Evolutionary conservation across 2,797 vertebrate species (phyloP).

Genomic region (Artibeus lituratus): DNA sequence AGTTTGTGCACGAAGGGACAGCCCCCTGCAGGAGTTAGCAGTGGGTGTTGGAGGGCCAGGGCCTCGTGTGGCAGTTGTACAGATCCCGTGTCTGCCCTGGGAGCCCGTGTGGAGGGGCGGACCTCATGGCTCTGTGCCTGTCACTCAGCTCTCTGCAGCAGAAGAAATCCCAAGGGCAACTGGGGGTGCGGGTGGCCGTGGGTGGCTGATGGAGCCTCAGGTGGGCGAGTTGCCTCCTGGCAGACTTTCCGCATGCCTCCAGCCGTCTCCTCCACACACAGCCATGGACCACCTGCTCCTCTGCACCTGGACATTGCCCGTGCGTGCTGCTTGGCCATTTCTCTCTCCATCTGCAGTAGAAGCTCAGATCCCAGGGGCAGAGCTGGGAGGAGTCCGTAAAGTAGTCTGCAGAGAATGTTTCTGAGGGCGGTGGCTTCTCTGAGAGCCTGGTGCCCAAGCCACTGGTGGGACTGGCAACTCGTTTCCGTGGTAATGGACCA

Average conservation of each 20-base stretch:
- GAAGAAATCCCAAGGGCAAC: background rate
- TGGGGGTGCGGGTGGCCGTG: fast-evolving
- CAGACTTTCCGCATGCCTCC: too few species aligned
- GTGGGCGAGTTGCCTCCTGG: too few species aligned
- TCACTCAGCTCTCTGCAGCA: background rate
- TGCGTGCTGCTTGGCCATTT: background rate
- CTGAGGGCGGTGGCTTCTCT: background rate
- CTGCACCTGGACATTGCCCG: background rate
- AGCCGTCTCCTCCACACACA: fast-evolving
- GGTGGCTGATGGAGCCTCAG: background rate
- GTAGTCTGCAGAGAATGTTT: background rate
- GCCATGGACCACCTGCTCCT: background rate
- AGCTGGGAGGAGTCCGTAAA: background rate
- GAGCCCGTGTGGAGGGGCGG: background rate
- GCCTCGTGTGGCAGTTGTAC: background rate
- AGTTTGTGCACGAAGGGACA: background rate
- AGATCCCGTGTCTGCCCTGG: background rate
- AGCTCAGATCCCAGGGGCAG: background rate
- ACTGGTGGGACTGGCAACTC: background rate
- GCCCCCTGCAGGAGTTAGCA: background rate
- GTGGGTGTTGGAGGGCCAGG: too few species aligned
- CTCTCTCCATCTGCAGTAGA: background rate
- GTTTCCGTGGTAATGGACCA: background rate
- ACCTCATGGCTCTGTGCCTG: background rate
- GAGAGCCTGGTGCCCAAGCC: background rate